Conservation (phyloP, 2,888 invertebrate species). For the Pristionchus japonicus region DNA sequence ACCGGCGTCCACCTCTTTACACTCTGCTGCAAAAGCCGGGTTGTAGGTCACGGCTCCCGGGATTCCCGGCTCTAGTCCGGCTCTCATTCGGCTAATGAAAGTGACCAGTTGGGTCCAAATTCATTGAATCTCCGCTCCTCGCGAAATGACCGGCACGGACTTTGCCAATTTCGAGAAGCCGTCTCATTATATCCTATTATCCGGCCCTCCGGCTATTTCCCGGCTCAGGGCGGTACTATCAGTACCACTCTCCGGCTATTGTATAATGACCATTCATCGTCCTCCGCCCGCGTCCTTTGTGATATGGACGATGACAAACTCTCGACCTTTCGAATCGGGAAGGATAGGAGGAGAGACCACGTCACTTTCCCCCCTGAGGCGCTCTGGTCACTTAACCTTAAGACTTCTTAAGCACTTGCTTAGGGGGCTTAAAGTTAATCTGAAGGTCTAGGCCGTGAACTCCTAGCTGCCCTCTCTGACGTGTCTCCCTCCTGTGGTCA, state of each 20-base stretch:
- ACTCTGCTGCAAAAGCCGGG: not conserved
- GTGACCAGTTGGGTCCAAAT: not conserved
- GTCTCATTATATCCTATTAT: not conserved
- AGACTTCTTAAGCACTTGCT: too few species aligned
- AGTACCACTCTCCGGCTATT: not conserved
- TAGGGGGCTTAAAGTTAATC: too few species aligned
- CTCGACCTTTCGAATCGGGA: not conserved
- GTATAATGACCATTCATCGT: constrained; percentile 21
- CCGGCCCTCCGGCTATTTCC: not conserved
- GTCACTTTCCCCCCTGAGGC: constrained; percentile 3
- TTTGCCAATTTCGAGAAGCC: constrained; percentile 5
- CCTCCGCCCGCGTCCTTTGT: not conserved
- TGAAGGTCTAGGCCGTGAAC: too few species aligned
- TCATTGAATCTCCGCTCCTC: not conserved
- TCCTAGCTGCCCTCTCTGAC: not conserved
- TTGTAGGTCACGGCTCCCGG: not conserved
- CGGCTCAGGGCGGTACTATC: not conserved
- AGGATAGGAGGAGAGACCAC: not conserved
- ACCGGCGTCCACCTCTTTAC: constrained; percentile 24
- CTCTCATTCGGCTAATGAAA: not conserved
- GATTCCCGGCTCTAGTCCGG: not conserved
- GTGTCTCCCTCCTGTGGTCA: not conserved
- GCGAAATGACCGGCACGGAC: not conserved
- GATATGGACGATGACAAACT: not conserved
- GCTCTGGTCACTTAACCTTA: not conserved